These are phyloP conservation scores for Nasalis larvatus DNA, from an alignment of 2,113 vertebrate genomes.

Conservation along the genomic window DNA sequence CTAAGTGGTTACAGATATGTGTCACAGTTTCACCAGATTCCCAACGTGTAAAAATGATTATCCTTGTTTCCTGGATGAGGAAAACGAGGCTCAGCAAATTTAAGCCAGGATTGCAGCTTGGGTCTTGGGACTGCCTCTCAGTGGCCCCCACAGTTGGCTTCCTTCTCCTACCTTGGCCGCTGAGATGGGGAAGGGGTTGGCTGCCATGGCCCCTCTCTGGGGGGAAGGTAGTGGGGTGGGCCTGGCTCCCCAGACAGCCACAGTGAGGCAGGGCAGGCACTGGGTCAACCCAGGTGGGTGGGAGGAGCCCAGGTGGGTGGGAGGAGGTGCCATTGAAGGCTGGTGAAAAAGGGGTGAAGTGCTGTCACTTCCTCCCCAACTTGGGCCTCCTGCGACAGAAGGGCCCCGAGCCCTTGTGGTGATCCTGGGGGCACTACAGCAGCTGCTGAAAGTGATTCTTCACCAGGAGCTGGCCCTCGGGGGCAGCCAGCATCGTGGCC, in stretches of 20 bases:
- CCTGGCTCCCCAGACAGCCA: background rate
- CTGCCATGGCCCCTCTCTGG: background rate
- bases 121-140: background rate
- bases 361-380: background rate
- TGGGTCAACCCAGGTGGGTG: background rate
- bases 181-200: too few relatives aligned
- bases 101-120: background rate
- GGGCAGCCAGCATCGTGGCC: background rate
- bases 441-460: background rate
- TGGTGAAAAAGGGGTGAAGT: background rate
- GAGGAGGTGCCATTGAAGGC: background rate
- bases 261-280: background rate
- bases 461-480: background rate
- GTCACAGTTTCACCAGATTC: background rate
- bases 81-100: background rate
- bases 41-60: background rate
- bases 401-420: background rate
- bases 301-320: background rate
- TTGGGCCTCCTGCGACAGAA: background rate
- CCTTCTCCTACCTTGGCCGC: background rate
- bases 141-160: accelerated
- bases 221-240: background rate
- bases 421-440: background rate
- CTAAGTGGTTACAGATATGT: background rate
- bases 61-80: background rate